A percentile compares a stretch with the other conserved stretches of the same genome.
Conservation (phyloP, 2,888 invertebrate genomes). For the Euphydryas editha region DNA sequence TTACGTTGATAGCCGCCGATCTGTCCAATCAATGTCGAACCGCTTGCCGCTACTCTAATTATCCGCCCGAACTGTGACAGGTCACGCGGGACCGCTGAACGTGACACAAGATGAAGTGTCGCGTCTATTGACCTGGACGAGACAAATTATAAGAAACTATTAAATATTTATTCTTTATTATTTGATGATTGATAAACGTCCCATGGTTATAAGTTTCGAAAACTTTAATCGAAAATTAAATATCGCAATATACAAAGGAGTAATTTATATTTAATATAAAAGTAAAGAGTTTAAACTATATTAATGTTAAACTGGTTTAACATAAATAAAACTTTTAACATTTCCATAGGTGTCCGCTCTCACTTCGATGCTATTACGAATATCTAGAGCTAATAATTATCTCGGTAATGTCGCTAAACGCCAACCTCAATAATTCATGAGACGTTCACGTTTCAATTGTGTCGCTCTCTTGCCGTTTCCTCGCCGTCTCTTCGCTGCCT, state of each 20-base stretch:
- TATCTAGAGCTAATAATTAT: slow-evolving; percentile 26
- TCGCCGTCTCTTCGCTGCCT: background rate
- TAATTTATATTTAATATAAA: background rate
- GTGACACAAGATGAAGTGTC: background rate
- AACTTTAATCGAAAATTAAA: too few relatives aligned
- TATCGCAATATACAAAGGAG: too few relatives aligned
- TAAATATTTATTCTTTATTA: too few relatives aligned
- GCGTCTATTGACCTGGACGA: background rate
- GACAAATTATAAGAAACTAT: background rate
- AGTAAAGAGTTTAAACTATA: background rate
- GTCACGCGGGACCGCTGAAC: slow-evolving; percentile 2
- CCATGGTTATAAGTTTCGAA: too few relatives aligned
- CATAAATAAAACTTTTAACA: background rate
- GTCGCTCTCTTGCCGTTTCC: background rate
- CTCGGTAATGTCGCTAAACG: slow-evolving; percentile 23
- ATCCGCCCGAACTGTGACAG: slow-evolving; percentile 17
- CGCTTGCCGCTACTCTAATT: slow-evolving; percentile 21
- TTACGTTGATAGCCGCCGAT: slow-evolving; percentile 13
- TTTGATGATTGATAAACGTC: too few relatives aligned
- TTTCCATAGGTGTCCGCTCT: background rate
- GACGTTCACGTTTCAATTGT: slow-evolving; percentile 25
- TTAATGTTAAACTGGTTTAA: too few relatives aligned
- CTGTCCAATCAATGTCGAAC: slow-evolving; percentile 11
- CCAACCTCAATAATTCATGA: slow-evolving; percentile 26
- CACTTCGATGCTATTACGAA: slow-evolving; percentile 9